Percentiles rank a stretch among this genome's conserved stretches.
phyloP scores from a whole-genome alignment of 2,797 vertebrate genomes.

The Melanotaenia parkinsoni region DNA sequence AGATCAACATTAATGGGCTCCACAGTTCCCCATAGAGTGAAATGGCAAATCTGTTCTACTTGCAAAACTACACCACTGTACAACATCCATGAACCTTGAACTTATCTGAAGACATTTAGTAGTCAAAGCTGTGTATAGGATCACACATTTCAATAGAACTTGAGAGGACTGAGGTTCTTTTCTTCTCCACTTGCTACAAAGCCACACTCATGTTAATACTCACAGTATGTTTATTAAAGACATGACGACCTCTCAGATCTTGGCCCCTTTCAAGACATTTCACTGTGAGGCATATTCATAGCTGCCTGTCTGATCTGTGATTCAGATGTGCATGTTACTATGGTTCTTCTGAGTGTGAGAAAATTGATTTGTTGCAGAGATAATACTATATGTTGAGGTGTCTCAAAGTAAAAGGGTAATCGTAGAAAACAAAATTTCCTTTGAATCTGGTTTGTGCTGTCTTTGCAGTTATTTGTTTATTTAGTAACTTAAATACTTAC shows the following conservation, averaged over 20 bases:
- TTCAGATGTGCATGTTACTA: constrained; percentile 63
- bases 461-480: background rate
- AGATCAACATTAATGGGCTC: constrained; percentile 40
- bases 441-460: constrained; percentile 12
- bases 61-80: constrained; percentile 50
- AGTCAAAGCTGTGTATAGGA: constrained; percentile 28
- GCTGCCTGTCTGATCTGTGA: constrained; percentile 48
- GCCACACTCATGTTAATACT: constrained; percentile 55
- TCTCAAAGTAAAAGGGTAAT: constrained; percentile 49
- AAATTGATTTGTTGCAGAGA: constrained; percentile 67
- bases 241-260: constrained; percentile 52
- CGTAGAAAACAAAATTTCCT: constrained; percentile 32
- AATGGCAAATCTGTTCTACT: constrained; percentile 46
- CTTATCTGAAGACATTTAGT: constrained; percentile 33
- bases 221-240: constrained; percentile 63
- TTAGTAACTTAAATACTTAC: background rate
- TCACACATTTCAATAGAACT: constrained; percentile 47
- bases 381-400: constrained; percentile 51
- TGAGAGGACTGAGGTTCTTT: constrained; percentile 22
- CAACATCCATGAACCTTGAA: constrained; percentile 54
- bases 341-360: constrained; percentile 56
- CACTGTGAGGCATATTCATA: constrained; percentile 60
- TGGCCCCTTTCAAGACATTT: constrained; percentile 69
- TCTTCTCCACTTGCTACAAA: constrained; percentile 13
- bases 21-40: constrained; percentile 41